Evolutionary conservation across 37 sponge, comb jelly and placozoan genomes (phyloP).

Genomic region (Theonella swinhoei): DNA sequence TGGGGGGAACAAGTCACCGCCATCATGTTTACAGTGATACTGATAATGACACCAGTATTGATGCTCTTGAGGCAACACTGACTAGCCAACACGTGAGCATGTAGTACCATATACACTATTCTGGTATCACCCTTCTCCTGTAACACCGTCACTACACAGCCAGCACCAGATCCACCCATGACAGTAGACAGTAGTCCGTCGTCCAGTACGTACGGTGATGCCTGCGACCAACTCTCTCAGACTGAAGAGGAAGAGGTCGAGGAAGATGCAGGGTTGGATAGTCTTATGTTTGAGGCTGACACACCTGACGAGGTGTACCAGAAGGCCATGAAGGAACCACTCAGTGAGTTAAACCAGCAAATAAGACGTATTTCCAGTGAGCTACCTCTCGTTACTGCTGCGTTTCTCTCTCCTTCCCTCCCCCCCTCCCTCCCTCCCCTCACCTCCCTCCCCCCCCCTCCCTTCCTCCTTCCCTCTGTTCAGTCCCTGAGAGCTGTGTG

Average conservation of each 20-base stretch:
- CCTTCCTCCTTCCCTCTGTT: neutral
- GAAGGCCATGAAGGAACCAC: constrained; percentile 36
- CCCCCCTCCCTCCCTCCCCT: constrained; percentile 18
- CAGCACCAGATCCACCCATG: neutral
- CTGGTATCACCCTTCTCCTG: no score
- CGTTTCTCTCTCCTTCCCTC: constrained; percentile 3
- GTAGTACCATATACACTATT: no score
- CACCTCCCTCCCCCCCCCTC: no score
- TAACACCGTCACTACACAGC: no score
- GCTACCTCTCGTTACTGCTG: neutral
- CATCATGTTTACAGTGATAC: no score
- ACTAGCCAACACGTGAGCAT: no score
- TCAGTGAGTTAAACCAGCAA: constrained; percentile 29
- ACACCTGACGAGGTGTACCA: neutral
- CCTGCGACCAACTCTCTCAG: neutral
- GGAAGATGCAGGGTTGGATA: neutral
- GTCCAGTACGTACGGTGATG: neutral
- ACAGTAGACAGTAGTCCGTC: neutral
- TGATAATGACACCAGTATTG: no score
- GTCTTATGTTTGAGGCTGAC: neutral
- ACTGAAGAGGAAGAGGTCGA: neutral
- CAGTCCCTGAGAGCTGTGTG: constrained; percentile 59
- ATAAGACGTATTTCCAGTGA: no score
- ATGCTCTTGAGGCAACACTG: no score
- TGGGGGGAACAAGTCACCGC: no score